Evolutionary conservation across 2,797 vertebrate species (phyloP).

Genomic region (Esox masquinongy): DNA sequence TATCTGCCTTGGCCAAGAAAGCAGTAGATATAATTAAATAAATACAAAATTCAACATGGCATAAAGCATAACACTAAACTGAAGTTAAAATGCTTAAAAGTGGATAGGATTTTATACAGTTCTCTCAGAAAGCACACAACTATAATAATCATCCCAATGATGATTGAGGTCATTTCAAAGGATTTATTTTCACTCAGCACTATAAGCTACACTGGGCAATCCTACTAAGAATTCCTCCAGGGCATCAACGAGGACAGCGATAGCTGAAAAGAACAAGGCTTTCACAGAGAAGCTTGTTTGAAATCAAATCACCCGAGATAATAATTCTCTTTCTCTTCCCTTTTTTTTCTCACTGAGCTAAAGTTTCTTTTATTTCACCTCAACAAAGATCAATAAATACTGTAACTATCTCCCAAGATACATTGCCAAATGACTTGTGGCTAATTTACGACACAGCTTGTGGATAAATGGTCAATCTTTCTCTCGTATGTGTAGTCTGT

Average conservation of each 20-base stretch:
- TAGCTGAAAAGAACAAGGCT: slow-evolving; percentile 18
- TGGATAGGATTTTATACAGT: not conserved
- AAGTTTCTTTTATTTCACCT: slow-evolving; percentile 43
- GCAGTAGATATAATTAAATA: no score
- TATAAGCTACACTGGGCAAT: slow-evolving; percentile 5
- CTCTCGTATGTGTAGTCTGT: slow-evolving; percentile 59
- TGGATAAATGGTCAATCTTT: slow-evolving; percentile 61
- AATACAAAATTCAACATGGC: no score
- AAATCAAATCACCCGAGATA: slow-evolving; percentile 4
- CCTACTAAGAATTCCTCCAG: slow-evolving; percentile 5
- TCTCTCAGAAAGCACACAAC: not conserved
- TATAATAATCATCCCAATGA: not conserved
- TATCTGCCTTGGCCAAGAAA: no score
- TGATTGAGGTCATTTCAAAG: not conserved
- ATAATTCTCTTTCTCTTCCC: slow-evolving; percentile 23
- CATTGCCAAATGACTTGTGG: slow-evolving; percentile 52
- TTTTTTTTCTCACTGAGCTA: slow-evolving; percentile 30
- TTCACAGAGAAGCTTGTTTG: not conserved
- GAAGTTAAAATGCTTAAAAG: no score
- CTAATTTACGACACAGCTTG: slow-evolving; percentile 58
- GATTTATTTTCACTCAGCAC: not conserved
- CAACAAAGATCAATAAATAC: slow-evolving; percentile 53
- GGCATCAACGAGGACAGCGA: not conserved
- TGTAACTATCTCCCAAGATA: slow-evolving; percentile 44
- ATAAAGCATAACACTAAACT: no score